Base-by-base conservation (phyloP, 2,888 invertebrate genomes). In the Brachypterus glaber region DNA sequence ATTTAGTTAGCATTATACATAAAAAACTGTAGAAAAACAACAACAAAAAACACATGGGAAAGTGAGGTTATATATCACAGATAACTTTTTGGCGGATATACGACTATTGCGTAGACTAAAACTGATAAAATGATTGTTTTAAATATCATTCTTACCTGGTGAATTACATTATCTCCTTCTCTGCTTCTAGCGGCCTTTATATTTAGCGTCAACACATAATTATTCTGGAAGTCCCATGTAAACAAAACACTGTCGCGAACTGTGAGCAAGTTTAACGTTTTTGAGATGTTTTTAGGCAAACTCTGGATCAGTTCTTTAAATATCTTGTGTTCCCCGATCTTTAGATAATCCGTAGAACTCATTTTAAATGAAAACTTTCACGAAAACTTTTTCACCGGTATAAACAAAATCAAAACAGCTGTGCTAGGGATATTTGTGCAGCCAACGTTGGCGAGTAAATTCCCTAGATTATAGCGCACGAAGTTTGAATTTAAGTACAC, bases 141-240 rank as follows among this genome's bases (percentile, higher is more conserved):
- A n/a, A n/a, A n/a, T n/a, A n/a, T n/a, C n/a, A n/a, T n/a, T n/a
- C 50, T 54, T 58, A 79, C 80, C 73, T 80, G 79, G 57, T 77
- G 76, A 16, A 69, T 63, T 29, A 74, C 67, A 38, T 72, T 69
- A 38, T 73, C 70, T 17, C 59, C 58, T 37, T 58, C 60, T 37
- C 65, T 56, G 18, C 60, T 49, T 35, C 65, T 58, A 5, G 64
- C 63, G 12, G 64, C 62, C 46, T 72, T 69, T 45, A 79, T 49
- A 58, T 80, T 78, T 45, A 81, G 62, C 41, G 76, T 70, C 50
- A 76, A 65, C 43, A 82, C 68, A 59, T 77, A 78, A 55, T 72
- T 74, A 58, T 79, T 76, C 39, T 69, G 63, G 2, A 72, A 68
- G 55, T 77, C 74, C 82, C 82, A 82, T 49, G 75, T 69, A 54